These are phyloP conservation scores for Avahi laniger DNA, from an alignment of 2,797 vertebrate species.

Conservation along the genomic window DNA sequence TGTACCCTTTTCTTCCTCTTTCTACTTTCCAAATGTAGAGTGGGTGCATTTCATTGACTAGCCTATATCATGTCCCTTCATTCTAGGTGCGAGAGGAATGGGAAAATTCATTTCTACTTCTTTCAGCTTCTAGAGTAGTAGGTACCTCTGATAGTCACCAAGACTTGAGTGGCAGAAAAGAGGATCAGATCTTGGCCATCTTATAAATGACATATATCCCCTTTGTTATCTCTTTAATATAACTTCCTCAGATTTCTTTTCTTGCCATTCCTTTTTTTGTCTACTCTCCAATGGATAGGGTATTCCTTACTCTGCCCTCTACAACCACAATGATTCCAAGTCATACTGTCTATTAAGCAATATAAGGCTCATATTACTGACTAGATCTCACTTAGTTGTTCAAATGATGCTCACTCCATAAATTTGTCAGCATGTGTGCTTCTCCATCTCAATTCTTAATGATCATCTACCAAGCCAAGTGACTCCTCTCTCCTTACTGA, in stretches of 20 bases:
- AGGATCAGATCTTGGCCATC: not conserved
- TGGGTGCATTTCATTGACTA: not conserved
- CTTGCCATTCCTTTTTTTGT: not conserved
- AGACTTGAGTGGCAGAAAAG: not conserved
- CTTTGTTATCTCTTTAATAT: not conserved
- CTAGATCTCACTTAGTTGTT: not conserved
- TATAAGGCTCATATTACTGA: not conserved
- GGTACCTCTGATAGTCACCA: not conserved
- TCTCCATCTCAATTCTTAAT: not conserved
- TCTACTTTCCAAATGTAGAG: not conserved
- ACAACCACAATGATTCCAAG: too few relatives aligned
- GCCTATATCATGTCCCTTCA: not conserved
- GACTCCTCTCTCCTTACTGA: not conserved
- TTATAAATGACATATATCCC: not conserved
- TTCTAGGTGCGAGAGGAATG: fast-evolving
- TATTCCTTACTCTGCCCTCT: not conserved
- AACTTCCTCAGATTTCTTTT: not conserved
- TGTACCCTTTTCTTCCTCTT: not conserved
- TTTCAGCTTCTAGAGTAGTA: not conserved
- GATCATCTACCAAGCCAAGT: not conserved
- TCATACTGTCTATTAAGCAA: not conserved
- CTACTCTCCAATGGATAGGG: not conserved
- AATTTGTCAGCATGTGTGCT: not conserved
- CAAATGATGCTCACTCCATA: not conserved
- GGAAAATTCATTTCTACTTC: not conserved